Evolutionary conservation across 2,888 invertebrate species (phyloP).

Genomic region (Nycteola revayana): DNA sequence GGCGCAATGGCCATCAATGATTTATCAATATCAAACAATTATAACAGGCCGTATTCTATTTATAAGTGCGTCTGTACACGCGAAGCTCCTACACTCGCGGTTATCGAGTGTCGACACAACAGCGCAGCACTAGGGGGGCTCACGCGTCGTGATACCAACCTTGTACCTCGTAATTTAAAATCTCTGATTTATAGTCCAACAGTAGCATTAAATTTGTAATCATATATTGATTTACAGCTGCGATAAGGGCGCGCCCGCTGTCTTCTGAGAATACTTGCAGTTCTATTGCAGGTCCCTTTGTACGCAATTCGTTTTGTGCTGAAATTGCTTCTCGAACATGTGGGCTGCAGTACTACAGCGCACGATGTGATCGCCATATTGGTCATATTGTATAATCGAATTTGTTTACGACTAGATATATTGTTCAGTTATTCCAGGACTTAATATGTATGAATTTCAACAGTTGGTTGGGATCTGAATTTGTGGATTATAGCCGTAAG

Average conservation of each 20-base stretch:
- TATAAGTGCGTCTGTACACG: slow-evolving; percentile 39
- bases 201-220: slow-evolving; percentile 83
- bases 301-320: slow-evolving; percentile 44
- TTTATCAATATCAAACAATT: slow-evolving; percentile 47
- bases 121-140: slow-evolving; percentile 78
- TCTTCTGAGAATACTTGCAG: slow-evolving; percentile 63
- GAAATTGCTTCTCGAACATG: slow-evolving; percentile 60
- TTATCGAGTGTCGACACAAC: slow-evolving; percentile 75
- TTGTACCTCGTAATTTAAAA: slow-evolving; percentile 80
- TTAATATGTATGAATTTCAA: slow-evolving; percentile 37
- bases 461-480: too few species aligned
- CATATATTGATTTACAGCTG: slow-evolving; percentile 80
- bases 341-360: slow-evolving; percentile 35
- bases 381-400: slow-evolving; percentile 40
- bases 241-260: slow-evolving; percentile 74
- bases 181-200: slow-evolving; percentile 79
- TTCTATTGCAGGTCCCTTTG: slow-evolving; percentile 51
- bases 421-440: slow-evolving; percentile 24
- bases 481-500: too few species aligned
- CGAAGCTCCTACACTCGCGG: slow-evolving; percentile 41
- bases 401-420: slow-evolving; percentile 31
- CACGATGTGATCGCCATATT: slow-evolving; percentile 23
- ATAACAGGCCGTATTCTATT: slow-evolving; percentile 37
- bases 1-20: slow-evolving; percentile 30
- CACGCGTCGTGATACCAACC: slow-evolving; percentile 74